Evolutionary conservation across 2,113 vertebrate species (phyloP).

Genomic region (Oryzias celebensis): DNA sequence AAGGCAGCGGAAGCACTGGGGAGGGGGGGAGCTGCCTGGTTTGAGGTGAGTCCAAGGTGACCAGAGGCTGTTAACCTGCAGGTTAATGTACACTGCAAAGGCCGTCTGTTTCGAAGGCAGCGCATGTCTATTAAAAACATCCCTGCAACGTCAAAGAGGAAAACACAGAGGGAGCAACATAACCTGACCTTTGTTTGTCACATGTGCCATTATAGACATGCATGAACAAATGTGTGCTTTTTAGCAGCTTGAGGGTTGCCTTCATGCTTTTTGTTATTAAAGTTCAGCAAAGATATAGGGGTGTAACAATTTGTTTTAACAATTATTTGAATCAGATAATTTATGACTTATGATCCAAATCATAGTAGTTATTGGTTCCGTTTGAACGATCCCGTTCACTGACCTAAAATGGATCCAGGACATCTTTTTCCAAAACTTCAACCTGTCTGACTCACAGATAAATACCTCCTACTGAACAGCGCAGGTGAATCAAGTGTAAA

Average conservation of each 20-base stretch:
- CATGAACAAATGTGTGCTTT: slow-evolving; percentile 22
- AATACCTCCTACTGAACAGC: too few species aligned
- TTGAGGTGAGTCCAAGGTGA: slow-evolving; percentile 77
- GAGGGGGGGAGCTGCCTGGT: slow-evolving; percentile 53
- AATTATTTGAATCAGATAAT: too few species aligned
- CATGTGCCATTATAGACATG: slow-evolving; percentile 29
- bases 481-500: too few species aligned
- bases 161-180: slow-evolving; percentile 1
- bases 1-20: slow-evolving; percentile 32
- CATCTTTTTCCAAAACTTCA: too few species aligned
- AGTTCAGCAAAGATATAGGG: too few species aligned
- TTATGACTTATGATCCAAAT: too few species aligned
- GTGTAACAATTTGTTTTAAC: too few species aligned
- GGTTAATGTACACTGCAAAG: slow-evolving; percentile 51
- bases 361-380: too few species aligned
- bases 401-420: too few species aligned
- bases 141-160: slow-evolving; percentile 1
- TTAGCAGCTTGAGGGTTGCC: too few species aligned
- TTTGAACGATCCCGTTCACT: too few species aligned
- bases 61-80: slow-evolving; percentile 56
- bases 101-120: slow-evolving; percentile 29
- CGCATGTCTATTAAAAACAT: slow-evolving; percentile 13
- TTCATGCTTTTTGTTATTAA: slow-evolving; percentile 1
- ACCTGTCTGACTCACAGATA: too few species aligned
- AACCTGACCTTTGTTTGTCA: slow-evolving; percentile 36